A percentile compares a stretch with the other conserved stretches of the same genome.
These are phyloP conservation scores for Coelopa frigida DNA, from an alignment of 1,140 invertebrate genomes.

Conservation along the genomic window DNA sequence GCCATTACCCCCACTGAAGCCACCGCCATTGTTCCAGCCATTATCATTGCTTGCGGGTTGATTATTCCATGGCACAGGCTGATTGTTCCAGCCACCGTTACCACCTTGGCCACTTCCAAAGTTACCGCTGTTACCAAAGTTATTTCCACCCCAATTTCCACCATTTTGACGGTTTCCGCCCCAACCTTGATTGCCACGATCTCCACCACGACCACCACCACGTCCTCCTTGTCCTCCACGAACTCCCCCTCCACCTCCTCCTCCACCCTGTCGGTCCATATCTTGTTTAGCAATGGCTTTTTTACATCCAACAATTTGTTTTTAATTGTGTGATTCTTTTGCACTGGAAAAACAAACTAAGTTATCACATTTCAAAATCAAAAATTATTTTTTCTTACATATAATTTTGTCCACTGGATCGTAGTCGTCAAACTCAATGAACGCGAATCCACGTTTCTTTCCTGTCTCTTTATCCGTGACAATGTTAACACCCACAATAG, in stretches of 20 bases:
- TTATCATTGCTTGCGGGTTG: constrained; percentile 22
- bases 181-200: constrained; percentile 28
- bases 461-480: constrained; percentile 87
- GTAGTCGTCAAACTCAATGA: constrained; percentile 94
- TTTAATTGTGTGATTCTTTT: constrained; percentile 65
- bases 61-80: constrained; percentile 31
- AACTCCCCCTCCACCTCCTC: constrained; percentile 25
- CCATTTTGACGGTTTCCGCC: constrained; percentile 41
- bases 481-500: constrained; percentile 76
- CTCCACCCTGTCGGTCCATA: constrained; percentile 51
- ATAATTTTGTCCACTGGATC: constrained; percentile 94
- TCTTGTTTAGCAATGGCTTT: constrained; percentile 64
- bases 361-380: too few relatives aligned
- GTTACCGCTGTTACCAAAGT: constrained; percentile 44
- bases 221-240: constrained; percentile 17
- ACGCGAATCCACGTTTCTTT: constrained; percentile 91
- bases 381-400: too few relatives aligned
- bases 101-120: constrained; percentile 31
- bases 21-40: constrained; percentile 14
- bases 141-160: constrained; percentile 43
- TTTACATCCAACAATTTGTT: constrained; percentile 74
- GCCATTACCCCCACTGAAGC: constrained; percentile 35
- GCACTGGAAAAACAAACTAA: too few relatives aligned
- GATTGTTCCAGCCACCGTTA: constrained; percentile 33
- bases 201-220: constrained; percentile 25